Conservation (phyloP, 2,113 vertebrate species). For the Anthoscopus minutus region DNA sequence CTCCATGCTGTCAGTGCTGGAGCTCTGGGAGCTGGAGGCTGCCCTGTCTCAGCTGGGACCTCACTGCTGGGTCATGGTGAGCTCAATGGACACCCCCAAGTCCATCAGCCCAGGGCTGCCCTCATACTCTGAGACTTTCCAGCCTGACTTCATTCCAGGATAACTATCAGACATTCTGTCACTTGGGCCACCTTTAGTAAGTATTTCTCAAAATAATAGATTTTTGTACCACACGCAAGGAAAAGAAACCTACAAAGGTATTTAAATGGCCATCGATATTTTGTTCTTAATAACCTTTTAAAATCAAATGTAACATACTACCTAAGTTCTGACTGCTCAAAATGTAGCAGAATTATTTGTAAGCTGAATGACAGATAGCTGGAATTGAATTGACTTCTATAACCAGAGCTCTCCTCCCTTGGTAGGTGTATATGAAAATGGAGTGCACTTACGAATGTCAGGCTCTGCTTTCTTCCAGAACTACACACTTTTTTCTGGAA, state of each 20-base stretch:
- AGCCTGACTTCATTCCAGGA: not conserved
- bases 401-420: constrained; percentile 8
- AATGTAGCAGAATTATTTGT: not conserved
- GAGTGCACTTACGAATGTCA: constrained; percentile 1
- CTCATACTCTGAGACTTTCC: not conserved
- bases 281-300: not conserved
- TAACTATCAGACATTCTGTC: not conserved
- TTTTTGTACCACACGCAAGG: not conserved
- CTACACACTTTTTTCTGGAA: not conserved
- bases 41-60: not conserved
- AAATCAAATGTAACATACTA: not conserved
- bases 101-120: not conserved
- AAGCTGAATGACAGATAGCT: constrained; percentile 7
- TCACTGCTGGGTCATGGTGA: not conserved
- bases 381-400: not conserved
- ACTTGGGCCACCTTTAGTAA: not conserved
- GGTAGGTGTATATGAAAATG: constrained; percentile 11
- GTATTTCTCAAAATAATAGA: not conserved
- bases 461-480: constrained; percentile 18
- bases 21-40: not conserved
- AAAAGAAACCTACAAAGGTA: not conserved
- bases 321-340: not conserved
- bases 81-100: not conserved
- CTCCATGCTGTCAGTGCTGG: accelerated
- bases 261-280: not conserved